Percentiles rank a stretch among this genome's conserved stretches.
Evolutionary conservation across 1,140 invertebrate species (phyloP).

Genomic region (Pseudomyrmex sp.): DNA sequence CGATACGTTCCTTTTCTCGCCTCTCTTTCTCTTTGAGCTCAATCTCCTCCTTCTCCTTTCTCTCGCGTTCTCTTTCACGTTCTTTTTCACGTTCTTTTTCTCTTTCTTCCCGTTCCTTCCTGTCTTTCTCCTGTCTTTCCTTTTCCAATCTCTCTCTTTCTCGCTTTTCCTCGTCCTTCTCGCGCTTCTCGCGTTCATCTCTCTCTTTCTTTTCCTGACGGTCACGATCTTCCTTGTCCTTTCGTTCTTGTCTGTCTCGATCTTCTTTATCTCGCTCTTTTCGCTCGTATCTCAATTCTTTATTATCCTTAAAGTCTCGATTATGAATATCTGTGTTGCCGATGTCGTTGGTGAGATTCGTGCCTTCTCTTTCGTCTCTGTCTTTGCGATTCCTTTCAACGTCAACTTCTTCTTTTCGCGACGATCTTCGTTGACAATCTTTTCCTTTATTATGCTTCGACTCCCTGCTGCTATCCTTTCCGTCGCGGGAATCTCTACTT

Average conservation of each 20-base stretch:
- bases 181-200: constrained; percentile 84
- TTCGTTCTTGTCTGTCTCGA: constrained; percentile 74
- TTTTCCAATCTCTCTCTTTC: constrained; percentile 76
- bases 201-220: constrained; percentile 77
- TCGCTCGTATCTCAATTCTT: constrained; percentile 78
- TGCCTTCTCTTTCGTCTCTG: constrained; percentile 68
- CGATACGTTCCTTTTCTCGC: constrained; percentile 77
- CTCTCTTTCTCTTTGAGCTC: constrained; percentile 74
- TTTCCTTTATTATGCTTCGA: constrained; percentile 78
- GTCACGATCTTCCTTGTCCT: constrained; percentile 79
- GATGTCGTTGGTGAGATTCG: constrained; percentile 54
- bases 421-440: constrained; percentile 75
- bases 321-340: constrained; percentile 65
- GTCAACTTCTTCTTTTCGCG: constrained; percentile 77
- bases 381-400: constrained; percentile 77
- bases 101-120: constrained; percentile 69
- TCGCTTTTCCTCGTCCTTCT: constrained; percentile 81
- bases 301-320: constrained; percentile 72
- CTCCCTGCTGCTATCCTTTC: constrained; percentile 76
- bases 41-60: constrained; percentile 75
- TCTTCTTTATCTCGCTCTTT: constrained; percentile 80
- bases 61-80: constrained; percentile 67
- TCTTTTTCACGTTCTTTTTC: constrained; percentile 71
- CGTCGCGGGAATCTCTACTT: constrained; percentile 73
- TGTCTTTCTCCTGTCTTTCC: constrained; percentile 76